Conservation (phyloP, 1,140 invertebrate species). For the Atta colombica region DNA sequence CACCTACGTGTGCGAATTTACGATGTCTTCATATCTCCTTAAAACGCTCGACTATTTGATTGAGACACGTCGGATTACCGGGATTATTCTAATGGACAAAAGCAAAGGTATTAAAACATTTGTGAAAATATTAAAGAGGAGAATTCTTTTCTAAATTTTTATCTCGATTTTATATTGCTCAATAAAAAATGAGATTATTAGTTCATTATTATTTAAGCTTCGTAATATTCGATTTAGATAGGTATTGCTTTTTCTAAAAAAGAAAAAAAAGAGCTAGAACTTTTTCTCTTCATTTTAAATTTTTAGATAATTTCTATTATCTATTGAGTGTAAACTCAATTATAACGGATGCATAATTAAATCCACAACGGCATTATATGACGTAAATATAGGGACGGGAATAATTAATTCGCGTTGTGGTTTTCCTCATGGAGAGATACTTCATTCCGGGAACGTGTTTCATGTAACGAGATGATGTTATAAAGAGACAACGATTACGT, state of each 20-base stretch:
- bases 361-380: not conserved
- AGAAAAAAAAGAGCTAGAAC: not conserved
- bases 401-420: constrained; percentile 13
- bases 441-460: constrained; percentile 14
- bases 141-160: not conserved
- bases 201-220: constrained; percentile 9
- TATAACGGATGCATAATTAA: constrained; percentile 2
- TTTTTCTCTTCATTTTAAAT: not conserved
- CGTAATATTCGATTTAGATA: not conserved
- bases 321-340: not conserved
- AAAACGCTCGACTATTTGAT: constrained; percentile 47
- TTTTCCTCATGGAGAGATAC: constrained; percentile 25
- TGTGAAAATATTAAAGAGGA: not conserved
- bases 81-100: constrained; percentile 32
- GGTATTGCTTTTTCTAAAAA: not conserved
- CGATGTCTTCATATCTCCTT: constrained; percentile 67
- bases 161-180: not conserved
- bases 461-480: constrained; percentile 12
- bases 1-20: constrained; percentile 66
- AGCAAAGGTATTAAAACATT: not conserved
- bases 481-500: constrained; percentile 25
- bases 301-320: not conserved
- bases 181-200: not conserved
- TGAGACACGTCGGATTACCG: constrained; percentile 21
- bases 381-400: not conserved